These are phyloP conservation scores for Archilochus colubris DNA, from an alignment of 2,113 vertebrate genomes.

Conservation along the genomic window DNA sequence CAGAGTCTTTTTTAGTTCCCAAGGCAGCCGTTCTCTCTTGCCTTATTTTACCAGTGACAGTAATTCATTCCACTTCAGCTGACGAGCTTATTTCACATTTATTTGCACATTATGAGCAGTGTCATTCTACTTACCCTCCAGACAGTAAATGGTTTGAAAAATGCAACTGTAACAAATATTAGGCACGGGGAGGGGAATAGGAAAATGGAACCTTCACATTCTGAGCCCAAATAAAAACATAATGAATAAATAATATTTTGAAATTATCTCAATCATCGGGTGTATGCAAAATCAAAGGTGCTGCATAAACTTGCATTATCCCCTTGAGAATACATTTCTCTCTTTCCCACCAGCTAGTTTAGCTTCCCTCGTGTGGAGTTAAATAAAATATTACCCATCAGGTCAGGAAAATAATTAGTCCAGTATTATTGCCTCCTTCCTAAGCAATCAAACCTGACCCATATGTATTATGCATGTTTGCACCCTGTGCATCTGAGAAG, in stretches of 20 bases:
- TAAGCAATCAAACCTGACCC: conserved; percentile 80
- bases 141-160: conserved; percentile 76
- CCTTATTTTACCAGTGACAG: conserved; percentile 76
- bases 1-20: conserved; percentile 74
- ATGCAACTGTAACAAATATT: conserved; percentile 74
- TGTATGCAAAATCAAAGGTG: conserved; percentile 67
- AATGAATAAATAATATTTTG: conserved; percentile 75
- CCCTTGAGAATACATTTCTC: conserved; percentile 49
- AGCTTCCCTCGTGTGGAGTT: conserved; percentile 67
- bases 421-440: conserved; percentile 72
- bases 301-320: conserved; percentile 57
- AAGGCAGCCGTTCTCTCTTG: conserved; percentile 75
- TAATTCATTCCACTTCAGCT: conserved; percentile 80
- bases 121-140: conserved; percentile 77
- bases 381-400: conserved; percentile 80
- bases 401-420: conserved; percentile 82
- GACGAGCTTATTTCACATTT: conserved; percentile 75
- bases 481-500: conserved; percentile 62
- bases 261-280: conserved; percentile 67
- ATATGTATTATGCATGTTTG: conserved; percentile 82
- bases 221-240: conserved; percentile 53
- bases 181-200: neutral
- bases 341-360: conserved; percentile 65
- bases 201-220: conserved; percentile 54
- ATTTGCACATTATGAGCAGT: conserved; percentile 76